A percentile compares a stretch with the other conserved stretches of the same genome.
Evolutionary conservation across 2,888 invertebrate genomes (phyloP).

Genomic region (Pyrrhia umbra): DNA sequence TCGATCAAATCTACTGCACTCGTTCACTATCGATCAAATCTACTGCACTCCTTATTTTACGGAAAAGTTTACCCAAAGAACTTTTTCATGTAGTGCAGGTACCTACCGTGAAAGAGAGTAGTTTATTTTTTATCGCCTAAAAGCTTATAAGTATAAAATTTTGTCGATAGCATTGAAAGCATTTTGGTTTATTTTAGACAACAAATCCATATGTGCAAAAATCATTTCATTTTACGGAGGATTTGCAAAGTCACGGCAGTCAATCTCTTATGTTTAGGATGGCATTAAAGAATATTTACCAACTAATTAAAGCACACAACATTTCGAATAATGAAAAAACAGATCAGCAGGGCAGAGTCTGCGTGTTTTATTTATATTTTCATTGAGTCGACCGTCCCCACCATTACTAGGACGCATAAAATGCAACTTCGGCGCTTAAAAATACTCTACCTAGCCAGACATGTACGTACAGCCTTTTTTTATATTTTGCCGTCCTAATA

Average conservation of each 20-base stretch:
- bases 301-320: constrained; percentile 47
- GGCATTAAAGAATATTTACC: constrained; percentile 42
- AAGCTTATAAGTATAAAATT: too few relatives aligned
- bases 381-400: constrained; percentile 72
- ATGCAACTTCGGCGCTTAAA: constrained; percentile 43
- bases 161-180: too few relatives aligned
- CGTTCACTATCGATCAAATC: constrained; percentile 29
- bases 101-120: too few relatives aligned
- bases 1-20: constrained; percentile 63
- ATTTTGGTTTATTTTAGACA: too few relatives aligned
- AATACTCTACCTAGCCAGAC: constrained; percentile 24
- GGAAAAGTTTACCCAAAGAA: constrained; percentile 13
- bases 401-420: constrained; percentile 59
- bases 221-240: too few relatives aligned
- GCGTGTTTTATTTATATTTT: constrained; percentile 78
- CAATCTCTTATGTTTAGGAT: constrained; percentile 10
- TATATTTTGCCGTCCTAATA: constrained; percentile 21
- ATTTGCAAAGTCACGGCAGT: too few relatives aligned
- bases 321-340: constrained; percentile 76
- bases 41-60: constrained; percentile 27
- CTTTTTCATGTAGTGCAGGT: constrained; percentile 14
- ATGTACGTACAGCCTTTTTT: constrained; percentile 22
- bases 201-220: too few relatives aligned
- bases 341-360: constrained; percentile 77
- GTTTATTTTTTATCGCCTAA: too few relatives aligned